Evolutionary conservation across 92 coral and sea anemone species (phyloP).

Genomic region (Parazoanthus swiftii): DNA sequence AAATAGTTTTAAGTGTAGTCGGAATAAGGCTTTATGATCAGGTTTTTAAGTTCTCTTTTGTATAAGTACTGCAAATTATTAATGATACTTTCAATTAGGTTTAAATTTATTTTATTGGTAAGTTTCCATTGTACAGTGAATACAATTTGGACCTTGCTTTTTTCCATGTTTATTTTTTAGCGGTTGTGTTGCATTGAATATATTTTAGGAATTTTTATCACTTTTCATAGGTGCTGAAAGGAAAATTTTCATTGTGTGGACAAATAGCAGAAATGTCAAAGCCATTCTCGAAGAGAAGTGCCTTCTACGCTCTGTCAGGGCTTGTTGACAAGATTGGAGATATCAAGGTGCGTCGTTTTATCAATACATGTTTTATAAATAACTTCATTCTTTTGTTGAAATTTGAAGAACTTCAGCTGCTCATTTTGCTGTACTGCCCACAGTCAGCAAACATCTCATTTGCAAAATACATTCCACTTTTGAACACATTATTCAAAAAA

Average conservation of each 20-base stretch:
- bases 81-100: neutral
- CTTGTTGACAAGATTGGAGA: constrained; percentile 97
- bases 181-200: neutral
- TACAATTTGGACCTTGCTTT: neutral
- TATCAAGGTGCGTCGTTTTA: constrained; percentile 67
- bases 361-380: neutral
- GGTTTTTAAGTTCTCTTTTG: too few species aligned
- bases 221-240: constrained; percentile 77
- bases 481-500: too few species aligned
- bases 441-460: too few species aligned
- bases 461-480: too few species aligned
- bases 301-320: constrained; percentile 89
- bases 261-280: constrained; percentile 72
- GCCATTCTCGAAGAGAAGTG: constrained; percentile 93
- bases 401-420: too few species aligned
- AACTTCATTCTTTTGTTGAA: neutral
- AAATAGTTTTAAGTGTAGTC: neutral
- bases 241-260: constrained; percentile 84
- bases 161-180: neutral
- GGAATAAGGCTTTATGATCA: neutral
- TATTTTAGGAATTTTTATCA: neutral
- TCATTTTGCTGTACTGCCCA: too few species aligned
- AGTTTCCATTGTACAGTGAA: too few species aligned
- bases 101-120: neutral
- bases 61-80: neutral